These are phyloP conservation scores for Apodemia zela DNA, from an alignment of 2,888 invertebrate genomes.

Conservation along the genomic window DNA sequence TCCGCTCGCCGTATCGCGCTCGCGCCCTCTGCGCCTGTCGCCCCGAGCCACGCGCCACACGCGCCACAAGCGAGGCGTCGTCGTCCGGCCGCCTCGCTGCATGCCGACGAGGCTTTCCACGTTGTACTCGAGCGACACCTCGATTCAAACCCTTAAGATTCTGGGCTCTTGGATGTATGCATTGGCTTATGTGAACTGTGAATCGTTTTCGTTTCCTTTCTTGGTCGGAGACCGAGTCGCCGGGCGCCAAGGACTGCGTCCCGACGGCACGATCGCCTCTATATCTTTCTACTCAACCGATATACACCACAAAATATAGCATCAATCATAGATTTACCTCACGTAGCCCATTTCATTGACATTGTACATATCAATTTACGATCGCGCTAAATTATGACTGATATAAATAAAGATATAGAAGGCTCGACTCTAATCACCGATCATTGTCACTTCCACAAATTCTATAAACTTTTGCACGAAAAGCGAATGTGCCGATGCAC, in stretches of 20 bases:
- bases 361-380: slow-evolving; percentile 10
- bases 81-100: slow-evolving; percentile 71
- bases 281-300: slow-evolving; percentile 58
- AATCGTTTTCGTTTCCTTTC: slow-evolving; percentile 81
- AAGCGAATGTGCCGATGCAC: slow-evolving; percentile 51
- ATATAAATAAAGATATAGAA: slow-evolving; percentile 14
- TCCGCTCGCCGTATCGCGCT: slow-evolving; percentile 35
- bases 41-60: slow-evolving; percentile 32
- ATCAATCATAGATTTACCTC: slow-evolving; percentile 18
- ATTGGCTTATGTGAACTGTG: slow-evolving; percentile 81
- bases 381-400: slow-evolving; percentile 12
- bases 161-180: slow-evolving; percentile 81
- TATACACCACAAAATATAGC: slow-evolving; percentile 13
- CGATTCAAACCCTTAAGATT: slow-evolving; percentile 80
- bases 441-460: slow-evolving; percentile 16
- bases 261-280: slow-evolving; percentile 68
- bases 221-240: slow-evolving; percentile 66
- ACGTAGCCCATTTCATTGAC: slow-evolving; percentile 24
- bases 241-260: slow-evolving; percentile 55
- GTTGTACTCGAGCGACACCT: slow-evolving; percentile 72
- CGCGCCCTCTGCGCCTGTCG: slow-evolving; percentile 27
- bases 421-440: slow-evolving; percentile 12
- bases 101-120: slow-evolving; percentile 77
- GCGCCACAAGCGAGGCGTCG: slow-evolving; percentile 36
- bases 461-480: slow-evolving; percentile 15